A percentile compares a stretch with the other conserved stretches of the same genome.
These are phyloP conservation scores for Neodiprion pinetum DNA, from an alignment of 1,140 invertebrate species.

Conservation along the genomic window DNA sequence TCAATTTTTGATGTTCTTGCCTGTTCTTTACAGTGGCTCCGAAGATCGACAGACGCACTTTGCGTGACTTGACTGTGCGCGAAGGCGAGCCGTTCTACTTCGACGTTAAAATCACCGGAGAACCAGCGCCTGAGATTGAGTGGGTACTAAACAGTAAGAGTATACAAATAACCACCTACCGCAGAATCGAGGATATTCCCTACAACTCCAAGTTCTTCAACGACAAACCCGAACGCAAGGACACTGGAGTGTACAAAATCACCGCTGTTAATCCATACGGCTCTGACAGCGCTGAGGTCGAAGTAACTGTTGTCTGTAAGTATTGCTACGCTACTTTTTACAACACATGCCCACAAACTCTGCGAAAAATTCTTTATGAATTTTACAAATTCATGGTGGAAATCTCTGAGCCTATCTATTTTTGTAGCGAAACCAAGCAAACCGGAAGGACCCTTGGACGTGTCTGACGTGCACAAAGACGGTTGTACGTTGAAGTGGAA, in stretches of 20 bases:
- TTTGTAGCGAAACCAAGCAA: slow-evolving; percentile 84
- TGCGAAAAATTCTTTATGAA: background rate
- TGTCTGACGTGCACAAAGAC: slow-evolving; percentile 94
- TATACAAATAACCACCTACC: slow-evolving; percentile 63
- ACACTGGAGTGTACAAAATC: slow-evolving; percentile 87
- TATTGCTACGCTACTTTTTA: slow-evolving; percentile 29
- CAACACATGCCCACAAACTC: background rate
- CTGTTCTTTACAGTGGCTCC: slow-evolving; percentile 77
- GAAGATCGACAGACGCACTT: slow-evolving; percentile 86
- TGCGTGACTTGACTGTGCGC: slow-evolving; percentile 77
- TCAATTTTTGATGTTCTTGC: slow-evolving; percentile 15
- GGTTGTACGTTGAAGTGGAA: slow-evolving; percentile 97
- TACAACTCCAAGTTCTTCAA: slow-evolving; percentile 88
- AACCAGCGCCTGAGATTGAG: slow-evolving; percentile 82
- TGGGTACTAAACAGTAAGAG: slow-evolving; percentile 72
- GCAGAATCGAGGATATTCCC: slow-evolving; percentile 82
- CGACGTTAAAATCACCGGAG: slow-evolving; percentile 84
- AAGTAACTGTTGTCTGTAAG: slow-evolving; percentile 90
- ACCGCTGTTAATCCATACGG: slow-evolving; percentile 87
- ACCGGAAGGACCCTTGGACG: slow-evolving; percentile 94
- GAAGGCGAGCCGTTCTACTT: slow-evolving; percentile 86
- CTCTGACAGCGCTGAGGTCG: slow-evolving; percentile 87
- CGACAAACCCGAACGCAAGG: slow-evolving; percentile 82
- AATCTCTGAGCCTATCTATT: slow-evolving; percentile 17
- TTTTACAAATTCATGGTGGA: background rate